phyloP scores from a whole-genome alignment of 2,888 invertebrate species.

The Callinectes sapidus region DNA sequence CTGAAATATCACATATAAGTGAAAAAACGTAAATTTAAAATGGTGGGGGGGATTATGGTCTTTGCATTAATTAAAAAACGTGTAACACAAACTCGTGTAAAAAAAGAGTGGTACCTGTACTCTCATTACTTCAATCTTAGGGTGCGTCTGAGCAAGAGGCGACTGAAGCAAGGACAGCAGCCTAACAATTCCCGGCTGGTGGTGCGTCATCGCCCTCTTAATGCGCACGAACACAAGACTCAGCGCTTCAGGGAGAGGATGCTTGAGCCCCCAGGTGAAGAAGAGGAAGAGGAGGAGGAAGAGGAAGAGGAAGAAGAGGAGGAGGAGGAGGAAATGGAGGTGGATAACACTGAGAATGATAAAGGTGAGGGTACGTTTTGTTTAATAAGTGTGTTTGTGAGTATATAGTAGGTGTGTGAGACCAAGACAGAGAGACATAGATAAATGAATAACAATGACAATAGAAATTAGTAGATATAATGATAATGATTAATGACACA shows the following conservation, averaged over 20 bases:
- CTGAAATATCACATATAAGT: no score
- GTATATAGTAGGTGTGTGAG: background rate
- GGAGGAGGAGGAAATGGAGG: constrained; percentile 73
- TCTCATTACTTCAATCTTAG: constrained; percentile 76
- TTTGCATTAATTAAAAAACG: no score
- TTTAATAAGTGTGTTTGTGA: no score
- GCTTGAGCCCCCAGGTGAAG: constrained; percentile 88
- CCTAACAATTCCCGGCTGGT: constrained; percentile 88
- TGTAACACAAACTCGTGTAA: no score
- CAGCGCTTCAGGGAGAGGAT: constrained; percentile 90
- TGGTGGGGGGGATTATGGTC: no score
- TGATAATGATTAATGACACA: background rate
- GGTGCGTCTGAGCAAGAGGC: constrained; percentile 93
- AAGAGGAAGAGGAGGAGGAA: constrained; percentile 81
- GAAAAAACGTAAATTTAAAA: no score
- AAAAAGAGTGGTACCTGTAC: no score
- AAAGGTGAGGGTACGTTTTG: no score
- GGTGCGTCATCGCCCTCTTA: constrained; percentile 91
- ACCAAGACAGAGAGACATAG: background rate
- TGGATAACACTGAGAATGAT: constrained; percentile 49
- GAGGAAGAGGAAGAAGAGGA: constrained; percentile 75
- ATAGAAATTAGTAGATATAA: background rate
- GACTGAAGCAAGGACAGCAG: constrained; percentile 85
- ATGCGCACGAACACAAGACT: constrained; percentile 89
- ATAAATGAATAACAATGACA: background rate